Evolutionary conservation across 2,888 invertebrate genomes (phyloP).

Genomic region (Timema podura): DNA sequence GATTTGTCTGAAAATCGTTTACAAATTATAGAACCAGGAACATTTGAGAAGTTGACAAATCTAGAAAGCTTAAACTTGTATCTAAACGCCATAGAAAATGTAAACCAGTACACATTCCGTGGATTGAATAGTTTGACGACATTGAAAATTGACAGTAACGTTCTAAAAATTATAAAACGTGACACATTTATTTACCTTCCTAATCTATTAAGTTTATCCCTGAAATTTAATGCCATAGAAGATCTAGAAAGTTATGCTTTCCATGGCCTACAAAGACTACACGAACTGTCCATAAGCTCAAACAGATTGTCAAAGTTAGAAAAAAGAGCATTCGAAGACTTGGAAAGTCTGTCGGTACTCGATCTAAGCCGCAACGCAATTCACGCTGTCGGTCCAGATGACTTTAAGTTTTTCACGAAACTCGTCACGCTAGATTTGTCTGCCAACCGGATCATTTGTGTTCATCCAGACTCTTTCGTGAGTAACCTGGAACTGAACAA

Average conservation of each 20-base stretch:
- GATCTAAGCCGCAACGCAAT: constrained; percentile 5
- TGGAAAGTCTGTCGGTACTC: background rate
- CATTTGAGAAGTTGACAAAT: constrained; percentile 1
- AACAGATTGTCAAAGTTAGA: background rate
- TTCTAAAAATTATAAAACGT: background rate
- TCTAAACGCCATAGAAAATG: background rate
- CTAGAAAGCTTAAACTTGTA: background rate
- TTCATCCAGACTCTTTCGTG: constrained; percentile 10
- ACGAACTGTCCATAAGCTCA: background rate
- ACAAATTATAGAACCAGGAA: background rate
- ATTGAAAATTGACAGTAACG: background rate
- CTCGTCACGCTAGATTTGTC: background rate
- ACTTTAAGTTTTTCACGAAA: background rate
- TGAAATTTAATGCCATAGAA: background rate
- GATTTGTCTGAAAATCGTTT: background rate
- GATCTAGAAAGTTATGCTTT: background rate
- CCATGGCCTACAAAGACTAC: background rate
- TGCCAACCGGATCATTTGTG: background rate
- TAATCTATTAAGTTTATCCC: background rate
- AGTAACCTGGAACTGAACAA: background rate
- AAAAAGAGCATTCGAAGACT: background rate
- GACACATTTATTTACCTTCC: background rate
- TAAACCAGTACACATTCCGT: background rate
- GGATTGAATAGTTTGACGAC: background rate
- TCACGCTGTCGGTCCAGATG: background rate